Evolutionary conservation across 2,113 vertebrate genomes (phyloP), one percentile per base, ranked within the genome.

Genomic region (Ptyas mucosa): DNA sequence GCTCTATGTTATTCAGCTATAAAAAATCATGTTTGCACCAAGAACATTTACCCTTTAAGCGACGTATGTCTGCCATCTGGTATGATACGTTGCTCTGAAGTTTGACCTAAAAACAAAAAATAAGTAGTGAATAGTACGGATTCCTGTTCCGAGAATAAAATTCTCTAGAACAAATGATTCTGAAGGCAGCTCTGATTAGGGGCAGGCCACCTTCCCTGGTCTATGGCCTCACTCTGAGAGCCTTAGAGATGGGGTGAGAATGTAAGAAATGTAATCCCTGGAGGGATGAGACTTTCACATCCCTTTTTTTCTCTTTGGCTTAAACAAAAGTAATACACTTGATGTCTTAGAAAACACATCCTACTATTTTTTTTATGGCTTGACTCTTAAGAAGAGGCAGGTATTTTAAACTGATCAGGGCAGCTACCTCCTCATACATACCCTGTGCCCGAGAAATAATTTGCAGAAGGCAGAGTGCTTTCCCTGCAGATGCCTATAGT

Each of bases 31-130:
- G 0, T 61, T 85, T 14, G 3, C 94, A 11, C 0, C 14, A 94
- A 90, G 34, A 12, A 3, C 61, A 93, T 98, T 98, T 98, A 99
- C 99, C 99, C 96, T 99, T 99, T 64, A 99, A 97, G 91, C 98
- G 98, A 95, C 98, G 98, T 88, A 98, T 98, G 95, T 99, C 98
- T 93, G 98, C 98, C 97, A 98, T 98, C 93, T 99, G 98, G 58
- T 98, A 97, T 0, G 98, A 97, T 94, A 98, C 95, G 89, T 99
- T 99, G 96, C 93, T 98, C 97, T 99, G 99, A 88, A 98, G 96
- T 97, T 99, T 99, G 90, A 98, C 95, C 99, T 99, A 96, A 49
- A 97, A 97, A 95, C 54, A 95, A 96, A 90, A 91, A 95, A 91
- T 18, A 15, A 11, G 20, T 87, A 23, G 29, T 39, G 18, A 26